Conservation (phyloP, 2,888 invertebrate species). For the Helleia helle region DNA sequence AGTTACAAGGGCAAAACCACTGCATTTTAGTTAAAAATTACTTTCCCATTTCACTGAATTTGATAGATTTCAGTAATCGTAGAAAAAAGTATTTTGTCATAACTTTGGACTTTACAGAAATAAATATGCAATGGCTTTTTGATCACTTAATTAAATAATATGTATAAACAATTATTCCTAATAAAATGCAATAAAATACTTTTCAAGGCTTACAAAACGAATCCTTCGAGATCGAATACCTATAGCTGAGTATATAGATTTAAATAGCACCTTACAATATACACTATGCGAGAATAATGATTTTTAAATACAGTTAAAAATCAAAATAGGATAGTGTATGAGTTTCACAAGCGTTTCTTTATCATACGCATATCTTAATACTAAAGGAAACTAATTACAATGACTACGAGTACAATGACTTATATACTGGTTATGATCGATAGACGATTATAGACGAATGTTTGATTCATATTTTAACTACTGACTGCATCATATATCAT, state of each 20-base stretch:
- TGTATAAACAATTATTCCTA: constrained; percentile 1
- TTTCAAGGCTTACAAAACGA: not conserved
- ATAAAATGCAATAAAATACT: constrained; percentile 6
- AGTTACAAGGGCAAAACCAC: not conserved
- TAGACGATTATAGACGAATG: too few species aligned
- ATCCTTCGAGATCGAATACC: constrained; percentile 1
- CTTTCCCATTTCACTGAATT: too few species aligned
- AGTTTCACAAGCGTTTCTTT: too few species aligned
- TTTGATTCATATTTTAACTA: too few species aligned
- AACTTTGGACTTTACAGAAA: too few species aligned
- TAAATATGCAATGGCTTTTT: not conserved
- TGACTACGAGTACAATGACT: constrained; percentile 20
- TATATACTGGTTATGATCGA: constrained; percentile 15
- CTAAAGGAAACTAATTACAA: too few species aligned
- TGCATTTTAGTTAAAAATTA: not conserved
- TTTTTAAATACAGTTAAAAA: too few species aligned
- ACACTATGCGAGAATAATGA: not conserved
- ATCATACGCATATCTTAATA: too few species aligned
- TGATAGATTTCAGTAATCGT: too few species aligned
- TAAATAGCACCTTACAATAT: not conserved
- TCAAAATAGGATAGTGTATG: constrained; percentile 10
- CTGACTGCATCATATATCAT: too few species aligned
- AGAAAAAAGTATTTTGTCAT: too few species aligned
- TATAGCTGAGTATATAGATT: not conserved
- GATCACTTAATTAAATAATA: not conserved